Evolutionary conservation across 2,797 vertebrate species (phyloP).

Genomic region (Pogoniulus pusillus): DNA sequence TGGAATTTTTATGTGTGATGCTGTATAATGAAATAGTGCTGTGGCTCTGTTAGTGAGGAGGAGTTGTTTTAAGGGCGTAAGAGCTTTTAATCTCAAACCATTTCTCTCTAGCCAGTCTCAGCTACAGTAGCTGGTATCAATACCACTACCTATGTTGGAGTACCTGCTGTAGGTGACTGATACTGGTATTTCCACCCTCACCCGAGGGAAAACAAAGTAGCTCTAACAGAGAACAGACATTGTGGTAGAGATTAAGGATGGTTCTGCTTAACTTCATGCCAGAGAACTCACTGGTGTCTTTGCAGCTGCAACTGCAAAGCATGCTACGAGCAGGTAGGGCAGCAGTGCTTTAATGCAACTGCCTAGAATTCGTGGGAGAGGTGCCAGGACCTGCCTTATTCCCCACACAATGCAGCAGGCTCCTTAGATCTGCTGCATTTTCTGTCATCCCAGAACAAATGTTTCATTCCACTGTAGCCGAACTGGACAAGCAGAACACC

Average conservation of each 20-base stretch:
- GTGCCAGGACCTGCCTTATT: neutral
- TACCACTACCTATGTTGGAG: neutral
- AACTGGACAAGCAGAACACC: neutral
- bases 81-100: neutral
- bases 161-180: neutral
- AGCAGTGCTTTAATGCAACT: accelerated
- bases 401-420: neutral
- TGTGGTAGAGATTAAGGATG: neutral
- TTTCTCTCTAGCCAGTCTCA: neutral
- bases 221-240: neutral
- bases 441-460: neutral
- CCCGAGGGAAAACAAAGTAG: neutral
- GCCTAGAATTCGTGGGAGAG: neutral
- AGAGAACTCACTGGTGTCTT: neutral
- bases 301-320: neutral
- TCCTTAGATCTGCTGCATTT: neutral
- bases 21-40: neutral
- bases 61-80: neutral
- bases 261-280: neutral
- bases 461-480: neutral
- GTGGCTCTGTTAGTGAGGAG: neutral
- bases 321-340: neutral
- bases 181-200: neutral
- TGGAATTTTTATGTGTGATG: neutral
- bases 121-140: neutral